phyloP scores from a whole-genome alignment of 2,888 invertebrate genomes.

The Apamea crenata region DNA sequence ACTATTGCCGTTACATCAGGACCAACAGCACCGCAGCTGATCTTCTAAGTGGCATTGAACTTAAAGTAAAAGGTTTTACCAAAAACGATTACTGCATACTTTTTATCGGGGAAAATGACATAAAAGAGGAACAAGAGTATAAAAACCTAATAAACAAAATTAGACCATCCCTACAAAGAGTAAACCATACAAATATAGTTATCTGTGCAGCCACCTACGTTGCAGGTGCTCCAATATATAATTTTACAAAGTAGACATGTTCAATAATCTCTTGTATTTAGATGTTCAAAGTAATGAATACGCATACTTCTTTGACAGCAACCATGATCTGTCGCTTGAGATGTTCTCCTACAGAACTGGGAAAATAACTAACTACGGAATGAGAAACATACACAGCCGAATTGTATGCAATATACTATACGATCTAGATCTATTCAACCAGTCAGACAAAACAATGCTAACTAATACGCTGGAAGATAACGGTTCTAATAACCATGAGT shows the following conservation, averaged over 20 bases:
- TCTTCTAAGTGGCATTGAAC: slow-evolving; percentile 3
- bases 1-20: slow-evolving; percentile 18
- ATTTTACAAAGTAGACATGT: slow-evolving; percentile 24
- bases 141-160: too few species aligned
- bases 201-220: slow-evolving; percentile 11
- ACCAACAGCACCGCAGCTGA: slow-evolving; percentile 7
- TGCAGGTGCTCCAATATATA: slow-evolving; percentile 14
- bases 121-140: too few species aligned
- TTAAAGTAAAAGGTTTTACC: slow-evolving; percentile 9
- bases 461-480: too few species aligned
- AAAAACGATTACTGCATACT: slow-evolving; percentile 9
- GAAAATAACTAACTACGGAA: slow-evolving; percentile 2
- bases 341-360: slow-evolving; percentile 15
- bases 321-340: not conserved
- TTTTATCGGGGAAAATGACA: too few species aligned
- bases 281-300: not conserved
- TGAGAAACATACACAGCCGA: not conserved
- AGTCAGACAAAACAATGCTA: too few species aligned
- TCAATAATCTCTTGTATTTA: slow-evolving; percentile 10
- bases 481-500: too few species aligned
- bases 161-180: not conserved
- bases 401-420: not conserved
- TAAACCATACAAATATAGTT: slow-evolving; percentile 17
- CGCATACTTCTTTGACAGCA: not conserved
- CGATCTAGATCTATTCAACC: not conserved